Percentiles rank a stretch among this genome's conserved stretches.
Evolutionary conservation across 2,113 vertebrate species (phyloP).

Genomic region (Laticauda colubrina): DNA sequence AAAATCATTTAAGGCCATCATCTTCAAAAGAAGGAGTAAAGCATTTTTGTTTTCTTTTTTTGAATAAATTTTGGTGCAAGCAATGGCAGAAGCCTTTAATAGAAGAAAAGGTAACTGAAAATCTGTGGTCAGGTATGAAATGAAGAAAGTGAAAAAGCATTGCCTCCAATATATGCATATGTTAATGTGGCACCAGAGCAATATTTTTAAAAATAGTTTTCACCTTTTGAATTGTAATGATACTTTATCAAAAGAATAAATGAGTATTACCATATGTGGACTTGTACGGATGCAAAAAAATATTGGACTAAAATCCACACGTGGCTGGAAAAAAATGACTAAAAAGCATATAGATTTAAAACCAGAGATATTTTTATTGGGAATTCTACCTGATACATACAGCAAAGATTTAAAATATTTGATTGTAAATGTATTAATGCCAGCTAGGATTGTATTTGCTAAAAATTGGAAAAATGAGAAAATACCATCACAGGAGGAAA

Average conservation of each 20-base stretch:
- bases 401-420: too few relatives aligned
- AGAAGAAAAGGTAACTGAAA: background rate
- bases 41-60: background rate
- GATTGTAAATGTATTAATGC: too few relatives aligned
- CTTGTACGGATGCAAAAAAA: too few relatives aligned
- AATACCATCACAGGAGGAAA: too few relatives aligned
- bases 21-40: background rate
- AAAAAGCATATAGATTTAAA: too few relatives aligned
- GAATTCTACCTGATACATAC: too few relatives aligned
- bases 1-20: background rate
- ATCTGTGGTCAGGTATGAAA: background rate
- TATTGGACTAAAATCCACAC: too few relatives aligned
- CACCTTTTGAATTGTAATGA: background rate
- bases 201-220: background rate
- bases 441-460: too few relatives aligned
- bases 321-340: too few relatives aligned
- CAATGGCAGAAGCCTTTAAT: background rate
- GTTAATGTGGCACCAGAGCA: background rate
- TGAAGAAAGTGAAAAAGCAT: background rate
- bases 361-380: too few relatives aligned
- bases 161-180: background rate
- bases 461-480: too few relatives aligned
- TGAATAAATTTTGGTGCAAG: background rate
- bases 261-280: background rate
- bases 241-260: background rate